These are phyloP conservation scores for Odontocerum albicorne DNA, from an alignment of 2,888 invertebrate species.

Conservation along the genomic window DNA sequence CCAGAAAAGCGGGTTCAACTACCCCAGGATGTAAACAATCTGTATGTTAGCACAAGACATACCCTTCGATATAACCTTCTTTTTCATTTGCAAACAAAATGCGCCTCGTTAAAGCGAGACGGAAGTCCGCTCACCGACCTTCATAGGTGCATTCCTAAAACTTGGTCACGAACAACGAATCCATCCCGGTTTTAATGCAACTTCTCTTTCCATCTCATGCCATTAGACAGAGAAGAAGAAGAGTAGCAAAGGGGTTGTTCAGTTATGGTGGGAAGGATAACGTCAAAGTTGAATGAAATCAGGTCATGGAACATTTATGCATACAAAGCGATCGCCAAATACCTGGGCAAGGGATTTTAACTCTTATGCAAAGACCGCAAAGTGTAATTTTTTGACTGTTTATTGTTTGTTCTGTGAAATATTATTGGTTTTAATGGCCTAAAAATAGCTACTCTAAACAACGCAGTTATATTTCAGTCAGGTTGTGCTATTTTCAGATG, in stretches of 20 bases:
- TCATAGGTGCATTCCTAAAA: conserved; percentile 3
- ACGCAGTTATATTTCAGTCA: no score
- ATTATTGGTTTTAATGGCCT: no score
- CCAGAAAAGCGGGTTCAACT: conserved; percentile 15
- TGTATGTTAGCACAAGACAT: neutral
- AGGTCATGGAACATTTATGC: conserved; percentile 31
- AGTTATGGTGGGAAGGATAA: no score
- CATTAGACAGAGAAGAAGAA: neutral
- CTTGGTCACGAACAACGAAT: conserved; percentile 14
- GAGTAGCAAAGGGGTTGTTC: no score
- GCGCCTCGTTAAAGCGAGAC: neutral
- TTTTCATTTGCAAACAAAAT: neutral
- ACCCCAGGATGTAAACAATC: conserved; percentile 21
- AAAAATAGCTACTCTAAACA: no score
- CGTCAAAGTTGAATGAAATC: conserved; percentile 36
- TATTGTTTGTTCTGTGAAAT: no score
- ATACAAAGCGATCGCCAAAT: no score
- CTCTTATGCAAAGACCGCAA: no score
- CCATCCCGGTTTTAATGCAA: neutral
- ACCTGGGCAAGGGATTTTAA: no score
- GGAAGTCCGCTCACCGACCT: neutral
- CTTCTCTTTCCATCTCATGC: neutral
- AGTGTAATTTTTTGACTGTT: no score
- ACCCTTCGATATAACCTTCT: neutral
- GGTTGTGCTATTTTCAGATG: no score